phyloP scores from a whole-genome alignment of 53 echinoderm and acorn worm genomes.

The Echinarachnius parma region DNA sequence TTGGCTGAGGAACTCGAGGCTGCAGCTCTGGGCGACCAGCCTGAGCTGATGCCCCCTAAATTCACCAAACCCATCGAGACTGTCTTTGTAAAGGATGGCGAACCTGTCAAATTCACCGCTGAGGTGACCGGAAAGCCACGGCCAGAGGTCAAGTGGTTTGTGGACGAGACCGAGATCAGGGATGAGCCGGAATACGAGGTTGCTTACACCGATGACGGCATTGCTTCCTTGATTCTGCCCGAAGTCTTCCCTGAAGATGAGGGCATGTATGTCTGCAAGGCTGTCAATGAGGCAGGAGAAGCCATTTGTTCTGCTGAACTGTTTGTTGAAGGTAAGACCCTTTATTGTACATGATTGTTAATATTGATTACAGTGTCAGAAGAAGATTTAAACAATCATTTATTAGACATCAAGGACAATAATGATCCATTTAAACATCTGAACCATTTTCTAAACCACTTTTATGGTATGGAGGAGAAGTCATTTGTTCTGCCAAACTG shows the following conservation, averaged over 20 bases:
- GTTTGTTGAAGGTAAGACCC: conserved; percentile 89
- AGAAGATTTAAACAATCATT: too few species aligned
- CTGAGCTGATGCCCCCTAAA: conserved; percentile 73
- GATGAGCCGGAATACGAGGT: conserved; percentile 98
- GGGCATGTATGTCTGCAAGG: conserved; percentile 85
- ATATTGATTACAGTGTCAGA: too few species aligned
- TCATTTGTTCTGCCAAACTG: too few species aligned
- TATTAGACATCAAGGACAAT: too few species aligned
- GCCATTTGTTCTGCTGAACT: conserved; percentile 81
- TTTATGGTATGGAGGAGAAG: too few species aligned
- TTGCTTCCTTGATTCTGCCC: conserved; percentile 68
- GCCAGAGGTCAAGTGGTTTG: conserved; percentile 82
- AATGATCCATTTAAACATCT: too few species aligned
- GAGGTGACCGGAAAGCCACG: conserved; percentile 74
- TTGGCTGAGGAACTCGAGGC: conserved; percentile 65
- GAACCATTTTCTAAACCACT: too few species aligned
- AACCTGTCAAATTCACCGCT: conserved; percentile 73
- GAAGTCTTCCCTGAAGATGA: conserved; percentile 97
- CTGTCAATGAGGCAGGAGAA: conserved; percentile 82
- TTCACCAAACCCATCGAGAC: conserved; percentile 82
- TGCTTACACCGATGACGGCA: conserved; percentile 66
- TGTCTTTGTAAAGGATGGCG: conserved; percentile 67
- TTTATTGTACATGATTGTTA: too few species aligned
- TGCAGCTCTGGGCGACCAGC: conserved; percentile 41
- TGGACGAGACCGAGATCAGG: conserved; percentile 83